Evolutionary conservation across 2,888 invertebrate species (phyloP), one percentile per base, ranked within the genome.

Genomic region (Watsonalla binaria): DNA sequence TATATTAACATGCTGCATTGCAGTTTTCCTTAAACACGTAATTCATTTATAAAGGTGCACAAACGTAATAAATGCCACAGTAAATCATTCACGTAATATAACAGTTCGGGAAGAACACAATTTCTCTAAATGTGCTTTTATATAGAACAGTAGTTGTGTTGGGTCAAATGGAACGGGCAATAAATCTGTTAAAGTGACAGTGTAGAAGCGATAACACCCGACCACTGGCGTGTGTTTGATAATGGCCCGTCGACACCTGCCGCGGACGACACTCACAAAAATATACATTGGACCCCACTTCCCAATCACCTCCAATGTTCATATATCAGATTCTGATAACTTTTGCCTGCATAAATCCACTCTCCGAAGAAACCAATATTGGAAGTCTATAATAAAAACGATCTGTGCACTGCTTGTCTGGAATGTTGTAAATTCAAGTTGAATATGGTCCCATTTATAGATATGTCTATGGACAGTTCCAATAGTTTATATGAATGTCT

Each of bases 111-210:
- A 74, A 73, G 68, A 67, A 68, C 68, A 49, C 71, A 65, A 72
- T 73, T 74, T 67, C 62, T 60, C 61, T 70, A 55, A 61, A 68
- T 74, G 66, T 67, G 72, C 64, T 75, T 74, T 72, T 76, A 72
- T 76, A 70, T 68, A 64, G 62, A 63, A 70, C 66, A 67, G 66
- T 58, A 68, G 65, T 68, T 68, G 6, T 57, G 70, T 66, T 64
- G 66, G 72, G 72, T 74, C 75, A 78, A 75, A 76, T 72, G 69
- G 72, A 78, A 77, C 70, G 68, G 65, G 66, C 76, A 68, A 82
- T 84, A 83, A 84, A 83, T 84, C 76, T 69, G 70, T 61, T 74
- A 66, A 76, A 79, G 72, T 80, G 81, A 80, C 79, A 77, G 70
- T 74, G 68, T 71, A 66, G 69, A 68, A 61, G 73, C 81, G 82